Evolutionary conservation across 2,113 vertebrate genomes (phyloP), one percentile per base, ranked within the genome.

Genomic region (Phaetusa simplex): DNA sequence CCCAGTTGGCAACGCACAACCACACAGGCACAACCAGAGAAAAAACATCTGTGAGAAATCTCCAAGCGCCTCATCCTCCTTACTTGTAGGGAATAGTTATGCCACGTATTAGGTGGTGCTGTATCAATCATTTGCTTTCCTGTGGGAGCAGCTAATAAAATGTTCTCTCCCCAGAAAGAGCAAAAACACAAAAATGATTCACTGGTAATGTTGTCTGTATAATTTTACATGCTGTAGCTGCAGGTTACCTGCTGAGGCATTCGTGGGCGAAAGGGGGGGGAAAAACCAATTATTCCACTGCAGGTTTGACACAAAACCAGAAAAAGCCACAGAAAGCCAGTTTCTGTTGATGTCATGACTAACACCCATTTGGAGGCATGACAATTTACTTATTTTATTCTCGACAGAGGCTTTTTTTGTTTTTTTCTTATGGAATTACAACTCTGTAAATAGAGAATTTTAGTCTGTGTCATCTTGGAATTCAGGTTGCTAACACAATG

Each of bases 201-300:
- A 78, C 16, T 70, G 55, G 43, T 64, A 81, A 82, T 53, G 38
- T 36, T 82, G 45, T 82, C 81, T 89, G 32, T 64, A 32, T 81
- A 97, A 97, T 93, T 91, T 83, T 56, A 92, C 18, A 50, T 38
- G 78, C 71, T 91, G 86, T 76, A 94, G 91, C 88, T 95, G 92
- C 55, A 76, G 64, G 74, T 92, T 86, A 94, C 73, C 93, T 88
- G 81, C 91, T 92, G 90, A 92, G 81, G 64, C 74, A 81, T 70
- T 95, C 64, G 85, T 40, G n/a, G 53, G 52, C 45, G 80, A 93
- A 93, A 85, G 1, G 4, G 32, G 29, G 8, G 11, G 11, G 12
- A 9, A 58, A 81, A 80, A 13, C 23, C 45, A 70, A 69, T 78
- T 93, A 84, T 78, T 82, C 47, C 38, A 72, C 66, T 59, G 59